These are phyloP conservation scores for Meloidogyne exigua DNA, from an alignment of 1,140 invertebrate genomes.

Conservation along the genomic window DNA sequence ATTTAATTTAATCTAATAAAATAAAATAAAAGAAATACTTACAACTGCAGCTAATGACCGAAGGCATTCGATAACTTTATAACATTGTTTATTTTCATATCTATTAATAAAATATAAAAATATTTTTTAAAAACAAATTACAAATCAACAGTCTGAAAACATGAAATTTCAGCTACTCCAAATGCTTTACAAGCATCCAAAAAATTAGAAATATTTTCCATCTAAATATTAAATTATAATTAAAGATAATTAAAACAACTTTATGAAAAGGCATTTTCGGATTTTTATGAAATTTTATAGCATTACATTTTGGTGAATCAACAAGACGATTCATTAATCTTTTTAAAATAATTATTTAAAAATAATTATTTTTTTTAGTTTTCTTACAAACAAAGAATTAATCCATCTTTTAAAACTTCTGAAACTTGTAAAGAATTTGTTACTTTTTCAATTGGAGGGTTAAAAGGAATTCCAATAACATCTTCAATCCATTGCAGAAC, in stretches of 20 bases:
- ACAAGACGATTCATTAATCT: conserved; percentile 47
- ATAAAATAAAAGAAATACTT: neutral
- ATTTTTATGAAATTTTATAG: conserved; percentile 51
- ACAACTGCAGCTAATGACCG: conserved; percentile 60
- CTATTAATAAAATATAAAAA: neutral
- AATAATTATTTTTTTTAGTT: conserved; percentile 20
- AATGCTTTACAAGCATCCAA: conserved; percentile 70
- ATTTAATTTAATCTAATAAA: conserved; percentile 20
- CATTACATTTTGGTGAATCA: conserved; percentile 7
- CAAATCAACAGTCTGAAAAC: conserved; percentile 73
- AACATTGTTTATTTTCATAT: conserved; percentile 71
- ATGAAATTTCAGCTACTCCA: conserved; percentile 69
- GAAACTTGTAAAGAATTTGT: conserved; percentile 67
- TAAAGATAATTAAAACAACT: conserved; percentile 30
- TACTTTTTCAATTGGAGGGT: conserved; percentile 61
- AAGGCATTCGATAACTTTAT: conserved; percentile 65
- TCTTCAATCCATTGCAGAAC: conserved; percentile 67
- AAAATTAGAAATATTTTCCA: conserved; percentile 73
- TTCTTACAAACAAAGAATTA: conserved; percentile 68
- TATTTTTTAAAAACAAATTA: conserved; percentile 49
- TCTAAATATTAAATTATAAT: conserved; percentile 60
- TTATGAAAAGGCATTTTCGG: conserved; percentile 62
- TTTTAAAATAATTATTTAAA: conserved; percentile 29
- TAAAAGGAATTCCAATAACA: conserved; percentile 64
- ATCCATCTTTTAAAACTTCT: conserved; percentile 67